These are phyloP conservation scores for Thryonomys swinderianus DNA, from an alignment of 2,113 vertebrate species.

Conservation along the genomic window DNA sequence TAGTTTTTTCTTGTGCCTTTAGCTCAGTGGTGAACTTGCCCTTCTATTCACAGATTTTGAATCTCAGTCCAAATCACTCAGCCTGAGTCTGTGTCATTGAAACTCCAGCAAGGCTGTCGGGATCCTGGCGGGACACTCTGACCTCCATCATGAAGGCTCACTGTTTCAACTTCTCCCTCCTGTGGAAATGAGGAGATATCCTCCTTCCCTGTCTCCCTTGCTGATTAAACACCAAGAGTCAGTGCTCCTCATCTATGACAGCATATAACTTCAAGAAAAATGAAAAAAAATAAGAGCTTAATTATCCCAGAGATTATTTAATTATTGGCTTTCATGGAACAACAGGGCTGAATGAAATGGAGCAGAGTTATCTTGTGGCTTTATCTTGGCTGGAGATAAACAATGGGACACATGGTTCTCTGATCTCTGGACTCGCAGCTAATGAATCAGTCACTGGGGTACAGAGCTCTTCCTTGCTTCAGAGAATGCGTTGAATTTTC, in stretches of 20 bases:
- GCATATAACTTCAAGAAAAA: slow-evolving; percentile 56
- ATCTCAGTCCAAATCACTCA: background rate
- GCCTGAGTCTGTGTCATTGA: background rate
- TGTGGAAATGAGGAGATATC: background rate
- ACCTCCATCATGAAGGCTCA: slow-evolving; percentile 56
- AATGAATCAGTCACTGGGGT: background rate
- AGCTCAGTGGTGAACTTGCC: slow-evolving; percentile 16
- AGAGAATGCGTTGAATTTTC: background rate
- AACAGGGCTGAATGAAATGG: slow-evolving; percentile 60
- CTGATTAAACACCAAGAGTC: background rate
- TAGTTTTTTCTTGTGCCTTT: slow-evolving; percentile 11
- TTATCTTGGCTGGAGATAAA: slow-evolving; percentile 19
- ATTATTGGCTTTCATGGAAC: slow-evolving; percentile 7
- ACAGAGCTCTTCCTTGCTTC: background rate
- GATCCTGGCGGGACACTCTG: background rate
- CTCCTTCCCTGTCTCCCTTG: background rate
- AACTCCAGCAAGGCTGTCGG: background rate
- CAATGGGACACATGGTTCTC: background rate
- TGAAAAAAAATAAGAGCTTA: background rate
- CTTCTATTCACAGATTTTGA: background rate
- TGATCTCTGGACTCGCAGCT: background rate
- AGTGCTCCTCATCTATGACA: background rate
- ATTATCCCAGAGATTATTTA: slow-evolving; percentile 62
- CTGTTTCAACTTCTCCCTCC: slow-evolving; percentile 51
- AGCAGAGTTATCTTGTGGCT: background rate